Evolutionary conservation across 2,888 invertebrate species (phyloP).

Genomic region (Lepetodrilus schrolli): DNA sequence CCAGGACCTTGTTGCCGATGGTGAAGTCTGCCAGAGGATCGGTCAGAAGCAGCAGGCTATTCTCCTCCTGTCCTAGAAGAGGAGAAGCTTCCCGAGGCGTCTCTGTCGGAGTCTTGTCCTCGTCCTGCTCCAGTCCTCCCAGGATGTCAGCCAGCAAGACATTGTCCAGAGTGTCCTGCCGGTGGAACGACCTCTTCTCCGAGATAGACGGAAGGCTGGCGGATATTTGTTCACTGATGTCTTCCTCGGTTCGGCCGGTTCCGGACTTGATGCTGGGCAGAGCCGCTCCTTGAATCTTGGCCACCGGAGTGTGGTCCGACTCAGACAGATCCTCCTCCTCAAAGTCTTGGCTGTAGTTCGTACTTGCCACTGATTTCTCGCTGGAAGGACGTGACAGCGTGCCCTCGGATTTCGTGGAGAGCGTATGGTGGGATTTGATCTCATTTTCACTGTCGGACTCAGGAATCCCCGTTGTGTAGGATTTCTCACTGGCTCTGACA

Average conservation of each 20-base stretch:
- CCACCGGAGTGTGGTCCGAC: slow-evolving; percentile 52
- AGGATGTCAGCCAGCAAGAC: slow-evolving; percentile 27
- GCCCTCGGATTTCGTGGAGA: slow-evolving; percentile 39
- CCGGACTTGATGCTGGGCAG: not conserved
- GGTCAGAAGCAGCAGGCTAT: slow-evolving; percentile 39
- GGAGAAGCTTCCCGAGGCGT: slow-evolving; percentile 51
- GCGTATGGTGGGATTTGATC: slow-evolving; percentile 46
- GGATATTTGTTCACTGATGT: slow-evolving; percentile 50
- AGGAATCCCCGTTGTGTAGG: slow-evolving; percentile 42
- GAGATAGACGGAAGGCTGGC: slow-evolving; percentile 47
- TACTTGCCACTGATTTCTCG: slow-evolving; percentile 51
- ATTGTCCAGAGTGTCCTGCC: slow-evolving; percentile 31
- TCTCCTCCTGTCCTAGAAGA: slow-evolving; percentile 36
- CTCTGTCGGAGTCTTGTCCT: slow-evolving; percentile 53
- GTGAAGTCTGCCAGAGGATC: slow-evolving; percentile 60
- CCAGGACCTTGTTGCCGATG: slow-evolving; percentile 62
- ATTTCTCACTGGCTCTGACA: not conserved
- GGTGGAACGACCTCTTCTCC: slow-evolving; percentile 49
- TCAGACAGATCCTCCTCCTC: slow-evolving; percentile 42
- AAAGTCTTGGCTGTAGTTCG: slow-evolving; percentile 43
- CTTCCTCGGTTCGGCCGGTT: slow-evolving; percentile 41
- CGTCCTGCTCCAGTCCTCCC: slow-evolving; percentile 42
- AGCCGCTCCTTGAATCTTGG: not conserved
- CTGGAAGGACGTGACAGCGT: slow-evolving; percentile 58
- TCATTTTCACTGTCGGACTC: slow-evolving; percentile 53